phyloP scores from a whole-genome alignment of 2,888 invertebrate genomes.

The Steinernema hermaphroditum region DNA sequence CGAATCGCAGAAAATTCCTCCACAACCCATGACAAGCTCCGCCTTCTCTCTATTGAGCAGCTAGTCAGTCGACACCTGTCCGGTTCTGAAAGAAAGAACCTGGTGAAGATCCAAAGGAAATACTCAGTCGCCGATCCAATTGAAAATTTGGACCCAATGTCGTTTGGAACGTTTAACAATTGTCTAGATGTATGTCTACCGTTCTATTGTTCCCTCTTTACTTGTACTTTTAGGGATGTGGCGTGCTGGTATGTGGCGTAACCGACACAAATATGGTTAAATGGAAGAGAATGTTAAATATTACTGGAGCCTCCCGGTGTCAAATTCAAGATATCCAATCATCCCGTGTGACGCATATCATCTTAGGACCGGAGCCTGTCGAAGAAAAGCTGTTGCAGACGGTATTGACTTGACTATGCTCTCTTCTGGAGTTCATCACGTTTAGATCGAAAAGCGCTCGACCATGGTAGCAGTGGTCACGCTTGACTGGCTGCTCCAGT shows the following conservation, averaged over 20 bases:
- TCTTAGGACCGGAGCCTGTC: constrained; percentile 5
- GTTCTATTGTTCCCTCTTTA: too few species aligned
- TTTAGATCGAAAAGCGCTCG: not conserved
- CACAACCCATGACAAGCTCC: too few species aligned
- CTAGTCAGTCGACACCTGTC: not conserved
- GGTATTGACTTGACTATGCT: not conserved
- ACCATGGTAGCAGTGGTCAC: not conserved
- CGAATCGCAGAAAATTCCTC: too few species aligned
- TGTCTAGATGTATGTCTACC: not conserved
- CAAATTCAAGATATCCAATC: not conserved
- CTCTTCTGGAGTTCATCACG: not conserved
- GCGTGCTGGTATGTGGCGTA: not conserved
- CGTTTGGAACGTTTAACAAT: constrained; percentile 2
- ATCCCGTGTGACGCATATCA: not conserved
- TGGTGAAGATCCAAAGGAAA: not conserved
- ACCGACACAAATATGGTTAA: not conserved
- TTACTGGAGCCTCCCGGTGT: not conserved
- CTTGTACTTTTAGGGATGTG: not conserved
- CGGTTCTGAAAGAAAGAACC: not conserved
- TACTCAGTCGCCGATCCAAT: not conserved
- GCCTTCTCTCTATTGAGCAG: too few species aligned
- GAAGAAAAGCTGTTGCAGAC: not conserved
- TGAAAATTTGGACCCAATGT: not conserved
- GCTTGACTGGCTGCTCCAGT: not conserved
- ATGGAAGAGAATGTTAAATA: not conserved